Percentiles rank a stretch among this genome's conserved stretches.
phyloP scores from a whole-genome alignment of 2,888 invertebrate species.

The Chesias legatella region DNA sequence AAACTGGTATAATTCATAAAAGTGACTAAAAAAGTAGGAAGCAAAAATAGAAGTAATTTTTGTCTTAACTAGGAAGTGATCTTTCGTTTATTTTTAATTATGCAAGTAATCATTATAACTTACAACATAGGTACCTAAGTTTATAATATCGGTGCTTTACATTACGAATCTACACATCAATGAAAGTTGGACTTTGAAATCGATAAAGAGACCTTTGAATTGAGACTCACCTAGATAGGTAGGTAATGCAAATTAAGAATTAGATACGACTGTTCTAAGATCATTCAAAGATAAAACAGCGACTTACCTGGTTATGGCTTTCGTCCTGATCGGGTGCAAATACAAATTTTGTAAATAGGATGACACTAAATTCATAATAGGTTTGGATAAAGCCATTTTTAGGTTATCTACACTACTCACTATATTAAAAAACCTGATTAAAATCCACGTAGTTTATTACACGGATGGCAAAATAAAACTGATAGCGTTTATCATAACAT shows the following conservation, averaged over 20 bases:
- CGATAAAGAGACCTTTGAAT: slow-evolving; percentile 14
- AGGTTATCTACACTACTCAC: slow-evolving; percentile 4
- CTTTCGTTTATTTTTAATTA: too few relatives aligned
- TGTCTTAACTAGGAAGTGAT: too few relatives aligned
- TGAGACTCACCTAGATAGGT: not conserved
- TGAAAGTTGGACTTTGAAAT: slow-evolving; percentile 12
- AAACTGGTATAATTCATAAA: too few relatives aligned
- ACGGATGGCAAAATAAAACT: slow-evolving; percentile 17
- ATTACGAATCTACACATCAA: not conserved
- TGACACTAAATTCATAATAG: slow-evolving; percentile 83
- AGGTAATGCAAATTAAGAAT: not conserved
- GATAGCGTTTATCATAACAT: slow-evolving; percentile 27
- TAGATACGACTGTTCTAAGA: not conserved
- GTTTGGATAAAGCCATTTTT: slow-evolving; percentile 86
- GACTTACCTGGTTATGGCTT: slow-evolving; percentile 88
- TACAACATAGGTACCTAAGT: too few relatives aligned
- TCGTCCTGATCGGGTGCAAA: slow-evolving; percentile 87
- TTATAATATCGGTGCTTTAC: too few relatives aligned
- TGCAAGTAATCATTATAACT: too few relatives aligned
- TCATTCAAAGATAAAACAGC: slow-evolving; percentile 34
- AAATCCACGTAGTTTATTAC: slow-evolving; percentile 15
- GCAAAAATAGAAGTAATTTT: too few relatives aligned
- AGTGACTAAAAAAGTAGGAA: too few relatives aligned
- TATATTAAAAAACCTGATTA: not conserved
- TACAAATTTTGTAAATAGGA: slow-evolving; percentile 88